These are phyloP conservation scores for Drosophila multiciliata DNA, from an alignment of 2,888 invertebrate genomes.

Conservation along the genomic window DNA sequence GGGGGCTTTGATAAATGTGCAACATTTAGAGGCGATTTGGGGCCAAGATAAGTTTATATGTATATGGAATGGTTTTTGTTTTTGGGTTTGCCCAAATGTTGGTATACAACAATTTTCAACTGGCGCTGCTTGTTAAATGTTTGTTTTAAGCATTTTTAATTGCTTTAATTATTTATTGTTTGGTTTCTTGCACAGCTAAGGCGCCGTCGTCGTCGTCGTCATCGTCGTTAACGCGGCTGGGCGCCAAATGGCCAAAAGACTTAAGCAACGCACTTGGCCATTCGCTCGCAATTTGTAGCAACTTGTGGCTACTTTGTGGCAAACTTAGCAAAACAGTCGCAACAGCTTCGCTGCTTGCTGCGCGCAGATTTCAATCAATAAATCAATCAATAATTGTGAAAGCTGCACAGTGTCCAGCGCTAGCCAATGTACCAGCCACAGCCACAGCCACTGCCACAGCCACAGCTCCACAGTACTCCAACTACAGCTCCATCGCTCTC, in stretches of 20 bases:
- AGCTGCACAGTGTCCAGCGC: constrained; percentile 64
- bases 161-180: constrained; percentile 82
- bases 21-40: constrained; percentile 79
- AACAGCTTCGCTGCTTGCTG: constrained; percentile 56
- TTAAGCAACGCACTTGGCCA: constrained; percentile 70
- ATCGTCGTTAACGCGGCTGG: constrained; percentile 59
- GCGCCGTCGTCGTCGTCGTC: constrained; percentile 9
- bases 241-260: constrained; percentile 70
- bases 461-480: not conserved
- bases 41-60: constrained; percentile 68
- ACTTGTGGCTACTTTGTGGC: constrained; percentile 26
- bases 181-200: constrained; percentile 54
- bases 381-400: constrained; percentile 80
- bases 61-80: constrained; percentile 15
- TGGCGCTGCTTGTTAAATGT: constrained; percentile 80
- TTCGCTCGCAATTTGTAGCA: constrained; percentile 62
- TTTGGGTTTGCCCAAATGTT: constrained; percentile 59
- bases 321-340: constrained; percentile 66
- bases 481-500: constrained; percentile 26
- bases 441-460: not conserved
- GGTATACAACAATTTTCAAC: constrained; percentile 60
- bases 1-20: constrained; percentile 77
- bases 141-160: constrained; percentile 82
- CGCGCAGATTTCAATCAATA: constrained; percentile 78
- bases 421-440: constrained; percentile 46